Evolutionary conservation across 2,797 vertebrate genomes (phyloP), one percentile per base, ranked within the genome.

Genomic region (Helostoma temminkii): DNA sequence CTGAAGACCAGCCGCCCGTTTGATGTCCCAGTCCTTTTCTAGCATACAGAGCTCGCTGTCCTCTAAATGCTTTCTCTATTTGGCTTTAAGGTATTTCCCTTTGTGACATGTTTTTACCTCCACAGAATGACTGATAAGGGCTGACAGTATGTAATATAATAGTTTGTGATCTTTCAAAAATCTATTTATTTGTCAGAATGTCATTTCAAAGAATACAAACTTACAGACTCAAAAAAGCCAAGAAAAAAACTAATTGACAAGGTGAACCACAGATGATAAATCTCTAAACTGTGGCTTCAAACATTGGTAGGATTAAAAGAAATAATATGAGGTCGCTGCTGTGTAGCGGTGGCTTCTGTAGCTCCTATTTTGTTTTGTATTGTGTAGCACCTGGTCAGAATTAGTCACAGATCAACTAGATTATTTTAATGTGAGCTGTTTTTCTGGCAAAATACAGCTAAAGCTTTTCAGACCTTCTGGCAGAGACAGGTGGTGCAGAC

Each of bases 21-120:
- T 80, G 79, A 88, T 81, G 74, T 74, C 43, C 65, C 28, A 25
- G 72, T 78, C 56, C 62, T 72, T 78, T 70, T 59, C 66, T 74
- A 63, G 52, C 55, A 60, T 4, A 54, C 4, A 4, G 48, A 76
- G 39, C 42, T 52, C 41, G 21, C 55, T 53, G 57, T 67, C 67
- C 67, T 80, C 61, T 62, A 43, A 16, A 68, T 41, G 54, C 43
- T 70, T 47, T 67, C 65, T 43, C 18, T 61, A 46, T 66, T 43
- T 22, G n/a, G 18, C 57, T 63, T 75, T 48, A 16, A 47, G 7
- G 46, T 50, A 21, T 56, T 59, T 58, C 45, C 55, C 58, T 68
- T 41, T 1, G 25, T 67, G 79, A 70, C 42, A 30, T 11, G 26
- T 66, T 55, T 67, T 48, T 63, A 5, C 24, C 59, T 25, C 19